Conservation (phyloP, 2,113 vertebrate genomes). For the Albula goreensis region DNA sequence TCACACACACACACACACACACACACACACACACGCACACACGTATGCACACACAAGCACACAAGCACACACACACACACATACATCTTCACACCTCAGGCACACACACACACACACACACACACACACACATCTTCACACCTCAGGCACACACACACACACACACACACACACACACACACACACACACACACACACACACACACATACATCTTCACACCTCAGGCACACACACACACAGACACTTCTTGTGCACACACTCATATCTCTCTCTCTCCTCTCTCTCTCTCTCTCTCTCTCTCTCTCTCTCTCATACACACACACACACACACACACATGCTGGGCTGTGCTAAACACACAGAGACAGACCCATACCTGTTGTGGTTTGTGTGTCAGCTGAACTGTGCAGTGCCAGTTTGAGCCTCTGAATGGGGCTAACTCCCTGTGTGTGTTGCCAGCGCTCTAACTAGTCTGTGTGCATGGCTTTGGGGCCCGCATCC, state of each 20-base stretch:
- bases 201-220: background rate
- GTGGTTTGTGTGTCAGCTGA: constrained; percentile 18
- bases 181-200: background rate
- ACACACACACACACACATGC: background rate
- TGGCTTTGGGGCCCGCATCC: background rate
- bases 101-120: background rate
- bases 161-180: too few relatives aligned
- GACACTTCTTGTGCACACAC: too few relatives aligned
- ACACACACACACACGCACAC: too few relatives aligned
- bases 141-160: too few relatives aligned
- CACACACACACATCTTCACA: background rate
- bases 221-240: too few relatives aligned
- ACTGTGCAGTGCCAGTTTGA: constrained; percentile 25
- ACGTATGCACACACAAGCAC: background rate
- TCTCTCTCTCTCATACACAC: too few relatives aligned
- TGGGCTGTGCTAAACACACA: too few relatives aligned
- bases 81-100: too few relatives aligned
- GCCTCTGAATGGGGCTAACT: constrained; percentile 22
- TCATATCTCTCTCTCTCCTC: too few relatives aligned
- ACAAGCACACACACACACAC: too few relatives aligned
- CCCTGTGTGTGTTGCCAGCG: constrained; percentile 4
- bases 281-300: too few relatives aligned
- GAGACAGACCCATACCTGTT: constrained; percentile 22
- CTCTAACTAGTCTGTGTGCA: constrained; percentile 22
- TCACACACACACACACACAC: too few relatives aligned